These are phyloP conservation scores for Ophion obscuratus DNA, from an alignment of 2,888 invertebrate genomes.

Conservation along the genomic window DNA sequence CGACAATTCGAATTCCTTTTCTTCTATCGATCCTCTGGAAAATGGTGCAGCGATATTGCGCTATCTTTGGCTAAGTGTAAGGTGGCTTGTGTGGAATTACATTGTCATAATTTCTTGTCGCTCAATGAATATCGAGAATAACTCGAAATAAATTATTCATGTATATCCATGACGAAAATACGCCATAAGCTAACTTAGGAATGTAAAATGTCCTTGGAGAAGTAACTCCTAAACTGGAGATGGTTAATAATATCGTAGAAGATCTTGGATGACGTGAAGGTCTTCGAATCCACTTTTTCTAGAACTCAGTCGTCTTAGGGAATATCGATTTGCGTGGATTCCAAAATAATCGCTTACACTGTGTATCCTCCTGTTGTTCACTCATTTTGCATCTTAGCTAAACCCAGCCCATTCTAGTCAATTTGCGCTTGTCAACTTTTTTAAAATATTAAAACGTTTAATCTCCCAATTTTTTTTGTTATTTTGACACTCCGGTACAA, in stretches of 20 bases:
- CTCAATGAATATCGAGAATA: neutral
- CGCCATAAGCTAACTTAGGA: too few species aligned
- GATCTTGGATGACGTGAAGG: too few species aligned
- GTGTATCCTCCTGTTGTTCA: neutral
- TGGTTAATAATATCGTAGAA: too few species aligned
- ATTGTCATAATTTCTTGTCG: neutral
- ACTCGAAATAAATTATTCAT: neutral
- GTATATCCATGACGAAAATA: neutral
- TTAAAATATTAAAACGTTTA: too few species aligned
- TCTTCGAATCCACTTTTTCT: too few species aligned
- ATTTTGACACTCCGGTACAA: too few species aligned
- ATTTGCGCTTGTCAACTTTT: neutral
- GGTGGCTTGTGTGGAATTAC: neutral
- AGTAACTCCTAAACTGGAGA: too few species aligned
- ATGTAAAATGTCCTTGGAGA: too few species aligned
- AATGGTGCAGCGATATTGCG: neutral
- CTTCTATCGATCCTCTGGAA: neutral
- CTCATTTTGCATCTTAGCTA: neutral
- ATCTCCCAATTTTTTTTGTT: too few species aligned
- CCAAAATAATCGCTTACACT: neutral
- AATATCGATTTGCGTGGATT: neutral
- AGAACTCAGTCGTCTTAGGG: too few species aligned
- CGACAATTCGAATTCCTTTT: neutral
- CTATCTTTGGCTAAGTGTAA: neutral
- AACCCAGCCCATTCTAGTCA: neutral